Evolutionary conservation across 2,888 invertebrate genomes (phyloP).

Genomic region (Tyria jacobaeae): DNA sequence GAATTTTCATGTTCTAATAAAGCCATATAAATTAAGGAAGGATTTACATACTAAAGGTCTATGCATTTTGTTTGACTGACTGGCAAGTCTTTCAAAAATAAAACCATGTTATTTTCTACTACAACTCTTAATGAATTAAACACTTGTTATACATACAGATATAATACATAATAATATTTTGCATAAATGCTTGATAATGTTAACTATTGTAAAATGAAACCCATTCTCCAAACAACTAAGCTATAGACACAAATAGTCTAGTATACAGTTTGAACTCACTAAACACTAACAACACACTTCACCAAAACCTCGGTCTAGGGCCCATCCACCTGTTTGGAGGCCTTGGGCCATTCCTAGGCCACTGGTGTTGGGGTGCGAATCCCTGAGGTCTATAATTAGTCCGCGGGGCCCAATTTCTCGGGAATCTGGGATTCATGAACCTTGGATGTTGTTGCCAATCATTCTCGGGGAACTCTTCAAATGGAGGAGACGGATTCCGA

Average conservation of each 20-base stretch:
- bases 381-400: slow-evolving; percentile 65
- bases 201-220: slow-evolving; percentile 40
- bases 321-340: slow-evolving; percentile 73
- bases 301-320: slow-evolving; percentile 81
- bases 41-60: not conserved
- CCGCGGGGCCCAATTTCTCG: slow-evolving; percentile 76
- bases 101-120: slow-evolving; percentile 8
- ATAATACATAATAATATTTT: slow-evolving; percentile 13
- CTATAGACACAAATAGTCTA: slow-evolving; percentile 10
- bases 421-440: slow-evolving; percentile 69
- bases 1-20: not conserved
- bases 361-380: slow-evolving; percentile 58
- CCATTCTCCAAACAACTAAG: slow-evolving; percentile 22
- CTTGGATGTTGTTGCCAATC: slow-evolving; percentile 60
- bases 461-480: slow-evolving; percentile 55
- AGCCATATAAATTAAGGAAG: not conserved
- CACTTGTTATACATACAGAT: slow-evolving; percentile 9
- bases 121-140: slow-evolving; percentile 12
- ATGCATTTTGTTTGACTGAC: not conserved
- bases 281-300: slow-evolving; percentile 53
- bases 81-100: slow-evolving; percentile 2
- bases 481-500: slow-evolving; percentile 49
- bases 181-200: slow-evolving; percentile 3
- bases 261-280: slow-evolving; percentile 16
- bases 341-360: slow-evolving; percentile 74